Percentiles rank a stretch among this genome's conserved stretches.
Conservation (phyloP, 2,888 invertebrate genomes). For the Catonia carolina region DNA sequence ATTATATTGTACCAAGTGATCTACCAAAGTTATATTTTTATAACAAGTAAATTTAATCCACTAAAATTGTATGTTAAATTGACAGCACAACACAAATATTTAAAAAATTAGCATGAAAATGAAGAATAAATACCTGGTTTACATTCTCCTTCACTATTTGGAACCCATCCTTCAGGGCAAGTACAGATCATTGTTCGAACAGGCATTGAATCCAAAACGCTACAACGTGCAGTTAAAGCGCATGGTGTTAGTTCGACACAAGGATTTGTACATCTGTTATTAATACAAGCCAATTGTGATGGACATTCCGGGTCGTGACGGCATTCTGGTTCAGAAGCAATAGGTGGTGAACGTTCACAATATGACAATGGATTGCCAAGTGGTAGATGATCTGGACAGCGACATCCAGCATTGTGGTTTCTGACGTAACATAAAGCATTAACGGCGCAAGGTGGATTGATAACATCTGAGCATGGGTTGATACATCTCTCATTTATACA, state of each 20-base stretch:
- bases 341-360: conserved; percentile 52
- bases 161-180: conserved; percentile 78
- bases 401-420: conserved; percentile 74
- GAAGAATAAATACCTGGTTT: conserved; percentile 57
- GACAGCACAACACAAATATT: no score
- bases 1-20: no score
- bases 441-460: conserved; percentile 67
- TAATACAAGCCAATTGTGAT: conserved; percentile 73
- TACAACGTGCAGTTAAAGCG: conserved; percentile 69
- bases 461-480: conserved; percentile 64
- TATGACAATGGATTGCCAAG: conserved; percentile 73
- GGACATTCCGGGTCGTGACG: conserved; percentile 75
- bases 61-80: no score
- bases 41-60: no score
- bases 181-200: conserved; percentile 83
- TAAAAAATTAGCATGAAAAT: no score
- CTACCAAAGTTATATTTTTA: no score
- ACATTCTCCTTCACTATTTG: conserved; percentile 71
- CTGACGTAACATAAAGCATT: conserved; percentile 75
- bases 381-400: conserved; percentile 72
- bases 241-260: conserved; percentile 49
- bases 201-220: conserved; percentile 76
- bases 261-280: conserved; percentile 76
- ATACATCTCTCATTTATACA: conserved; percentile 67
- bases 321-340: conserved; percentile 48